Evolutionary conservation across 2,888 invertebrate genomes (phyloP), one percentile per base, ranked within the genome.

Genomic region (Hyalella azteca): DNA sequence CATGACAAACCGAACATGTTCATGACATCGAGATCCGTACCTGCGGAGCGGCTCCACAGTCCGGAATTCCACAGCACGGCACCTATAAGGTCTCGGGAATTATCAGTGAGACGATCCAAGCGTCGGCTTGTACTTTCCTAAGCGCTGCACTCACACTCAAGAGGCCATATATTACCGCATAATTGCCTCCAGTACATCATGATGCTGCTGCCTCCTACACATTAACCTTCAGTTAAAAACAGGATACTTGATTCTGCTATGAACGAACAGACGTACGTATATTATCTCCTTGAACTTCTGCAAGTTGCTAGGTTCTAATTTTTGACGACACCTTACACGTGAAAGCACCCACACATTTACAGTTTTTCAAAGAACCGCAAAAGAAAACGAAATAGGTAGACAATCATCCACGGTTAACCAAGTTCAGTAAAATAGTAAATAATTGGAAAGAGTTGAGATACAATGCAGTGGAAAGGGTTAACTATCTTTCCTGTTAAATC

Each of bases 81-180:
- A n/a, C n/a, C n/a, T n/a, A n/a, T n/a, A n/a, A 66, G 36, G 66
- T 36, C 39, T 19, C 66, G 66, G n/a, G 66, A 5, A n/a, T 66
- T 66, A 66, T 66, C 66, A 36, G 66, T 19, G 39, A 66, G 66
- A 36, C 22, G 66, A 66, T 66, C 66, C 66, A 66, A 22, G 36
- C 66, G 36, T 66, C 66, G 45, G 15, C 45, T 29, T 36, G 19
- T 36, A 7, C 36, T 36, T 66, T 36, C 36, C 66, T 36, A 29
- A 66, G 66, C 32, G 66, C 26, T 54, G 1, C 54, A 4, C 66
- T 66, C 66, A 36, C 32, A 66, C 66, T 66, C 66, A 36, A n/a
- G 66, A 66, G 66, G 66, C 36, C 66, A 29, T 66, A 66, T 36
- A 66, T 66, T 36, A 66, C 29, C 15, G 29, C n/a, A 36, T 66